Base-by-base conservation (phyloP, 2,888 invertebrate genomes). In the Acleris laterana region DNA sequence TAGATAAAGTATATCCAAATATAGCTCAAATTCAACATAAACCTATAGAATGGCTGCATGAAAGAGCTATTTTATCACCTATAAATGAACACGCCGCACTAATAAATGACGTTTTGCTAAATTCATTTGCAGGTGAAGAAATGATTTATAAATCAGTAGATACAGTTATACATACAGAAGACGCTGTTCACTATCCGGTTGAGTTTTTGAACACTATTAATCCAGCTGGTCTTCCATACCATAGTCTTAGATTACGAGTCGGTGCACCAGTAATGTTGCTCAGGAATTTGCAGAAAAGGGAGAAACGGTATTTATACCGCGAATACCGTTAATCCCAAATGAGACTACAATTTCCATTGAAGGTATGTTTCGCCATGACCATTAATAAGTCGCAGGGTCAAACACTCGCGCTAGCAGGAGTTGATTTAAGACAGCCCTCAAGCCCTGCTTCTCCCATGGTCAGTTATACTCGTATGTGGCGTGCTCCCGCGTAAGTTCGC, bases 401-500 rank as follows among this genome's bases (percentile, higher is more conserved):
- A 48, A 48, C 48, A 16, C 19, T 48, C 5, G 16, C 11, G 16
- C 5, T 48, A 9, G 48, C 48, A 5, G 48, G 48, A 17, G 48
- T 48, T 16, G 48, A 48, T 17, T 17, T 48, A 19, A 17, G 48
- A 19, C 19, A n/a, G n/a, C n/a, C n/a, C n/a, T n/a, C n/a, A n/a
- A 48, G 19, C 13, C 11, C 19, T 48, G 48, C 19, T 48, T 48
- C 48, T 48, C 48, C 19, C 48, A 48, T 17, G 48, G 48, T 19
- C 48, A 48, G 48, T 48, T 48, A 5, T n/a, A n/a, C n/a, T n/a
- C n/a, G n/a, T 48, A 48, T 48, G 48, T 48, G 48, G 48, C 48
- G 17, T 48, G 48, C 48, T 48, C 48, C 17, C 48, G 48, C 16
- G 48, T 48, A 17, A 48, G 48, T 19, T 48, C 48, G 5, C 48